Percentiles rank a stretch among this genome's conserved stretches.
Conservation (phyloP, 2,113 vertebrate species). For the Hylia prasina region DNA sequence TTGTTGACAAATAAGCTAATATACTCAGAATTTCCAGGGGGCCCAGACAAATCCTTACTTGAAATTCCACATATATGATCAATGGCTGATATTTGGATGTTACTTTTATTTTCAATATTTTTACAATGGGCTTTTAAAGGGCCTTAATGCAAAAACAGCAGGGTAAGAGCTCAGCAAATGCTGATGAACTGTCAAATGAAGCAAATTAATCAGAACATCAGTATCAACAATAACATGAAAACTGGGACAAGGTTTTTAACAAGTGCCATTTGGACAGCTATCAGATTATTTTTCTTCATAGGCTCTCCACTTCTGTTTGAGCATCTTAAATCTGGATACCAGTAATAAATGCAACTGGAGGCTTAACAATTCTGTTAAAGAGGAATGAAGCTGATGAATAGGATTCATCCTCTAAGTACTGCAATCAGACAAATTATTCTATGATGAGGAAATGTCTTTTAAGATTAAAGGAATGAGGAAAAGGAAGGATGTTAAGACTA, state of each 20-base stretch:
- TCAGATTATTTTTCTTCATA: not conserved
- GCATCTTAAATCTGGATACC: not conserved
- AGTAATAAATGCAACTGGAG: not conserved
- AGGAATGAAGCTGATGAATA: constrained; percentile 19
- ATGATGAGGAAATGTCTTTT: not conserved
- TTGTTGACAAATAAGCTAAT: not conserved
- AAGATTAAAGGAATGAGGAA: constrained; percentile 3
- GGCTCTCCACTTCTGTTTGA: not conserved
- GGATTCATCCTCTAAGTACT: constrained; percentile 22
- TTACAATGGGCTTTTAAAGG: not conserved
- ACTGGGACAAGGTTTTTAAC: not conserved
- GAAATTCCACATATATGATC: not conserved
- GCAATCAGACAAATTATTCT: constrained; percentile 48
- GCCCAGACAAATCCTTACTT: not conserved
- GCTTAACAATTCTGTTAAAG: not conserved
- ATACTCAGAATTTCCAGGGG: not conserved
- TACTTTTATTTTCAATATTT: not conserved
- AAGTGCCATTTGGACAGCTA: not conserved
- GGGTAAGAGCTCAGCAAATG: not conserved
- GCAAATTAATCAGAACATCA: not conserved
- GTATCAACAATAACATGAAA: not conserved
- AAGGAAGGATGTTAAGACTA: not conserved
- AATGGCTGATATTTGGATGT: not conserved
- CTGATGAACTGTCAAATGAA: not conserved
- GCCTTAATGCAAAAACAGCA: not conserved